Evolutionary conservation across 2,888 invertebrate genomes (phyloP), one percentile per base, ranked within the genome.

Genomic region (Oxyteleia sp.): DNA sequence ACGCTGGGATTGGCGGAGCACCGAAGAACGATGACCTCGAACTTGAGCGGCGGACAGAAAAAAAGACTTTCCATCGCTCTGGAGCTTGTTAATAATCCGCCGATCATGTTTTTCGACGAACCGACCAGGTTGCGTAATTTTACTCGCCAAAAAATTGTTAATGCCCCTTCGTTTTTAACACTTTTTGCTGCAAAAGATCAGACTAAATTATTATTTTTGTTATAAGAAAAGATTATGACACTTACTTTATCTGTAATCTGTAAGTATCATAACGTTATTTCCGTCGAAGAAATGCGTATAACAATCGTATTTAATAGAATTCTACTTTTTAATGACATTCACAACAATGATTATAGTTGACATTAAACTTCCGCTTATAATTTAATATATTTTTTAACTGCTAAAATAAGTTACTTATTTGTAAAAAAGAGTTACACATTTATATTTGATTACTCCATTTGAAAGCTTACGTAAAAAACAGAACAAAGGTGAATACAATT

Each of bases 71-170:
- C 98, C 0, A 99, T 99, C 82, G 99, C 98, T 15, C 94, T 98
- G 85, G 99, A 99, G 94, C 94, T 99, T 87, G 98, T 99, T 86
- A 98, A 98, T 94, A 99, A 99, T 93, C 99, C 99, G 8, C 98
- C 99, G 0, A 97, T 99, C 84, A 98, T 99, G 98, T 99, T 99
- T 94, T 98, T 99, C 93, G 99, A 99, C 93, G 99, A 99, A 93
- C 99, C 99, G 0, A 99, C 99, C 41, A 96, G 95, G 95, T 95
- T 53, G 11, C n/a, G 38, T n/a, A 38, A 38, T 38, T 32, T 32
- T 8, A 8, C 10, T 32, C 8, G 8, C 10, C 1, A 10, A 32
- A 32, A 41, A n/a, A 41, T n/a, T n/a, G 41, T 15, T 7, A 41
- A 41, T 41, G 41, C 13, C 32, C 1, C 8, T 32, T 32, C 1